Base-by-base conservation (phyloP, 2,888 invertebrate genomes). In the Emmelina monodactyla region DNA sequence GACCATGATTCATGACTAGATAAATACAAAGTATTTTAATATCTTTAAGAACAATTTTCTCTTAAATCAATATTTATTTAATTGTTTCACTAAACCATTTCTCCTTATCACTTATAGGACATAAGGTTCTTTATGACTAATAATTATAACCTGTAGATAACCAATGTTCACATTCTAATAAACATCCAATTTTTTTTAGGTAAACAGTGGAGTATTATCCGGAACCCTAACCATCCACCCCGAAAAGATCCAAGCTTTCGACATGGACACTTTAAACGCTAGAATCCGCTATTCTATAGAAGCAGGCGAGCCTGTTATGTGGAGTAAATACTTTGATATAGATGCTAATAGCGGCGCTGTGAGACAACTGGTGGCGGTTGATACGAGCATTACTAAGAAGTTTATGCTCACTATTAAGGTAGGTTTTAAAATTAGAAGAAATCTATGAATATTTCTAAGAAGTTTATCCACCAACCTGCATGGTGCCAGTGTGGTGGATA, bases 241-340 rank as follows among this genome's bases (percentile, higher is more conserved):
- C 0, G 93, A 93, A 58, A 89, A 92, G 59, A 92, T 95, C 41
- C 91, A 92, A 69, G 94, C 94, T 0, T 87, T 92, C 0, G 94
- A 95, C 64, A 88, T 92, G 85, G 94, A 94, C 56, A 92, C 93
- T 1, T 83, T 94, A 30, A 90, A 92, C 55, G 86, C 92, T 1
- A 87, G 89, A 0, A 92, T 95, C 41, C 83, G 83, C 34, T 94
- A 94, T 62, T 88, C 85, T 37, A 92, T 94, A 54, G 83, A 89
- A 10, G 89, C 88, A 43, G 94, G 94, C 0, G 86, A 84, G 45
- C 94, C 94, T 0, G 81, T 86, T 6, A 85, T 86, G 38, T 95
- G 88, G 75, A 72, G 82, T 0, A 88, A 88, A 9, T 94, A 89
- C 64, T 94, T 95, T 69, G 85, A 88, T 43, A 92, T 94, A 49